A percentile compares a stretch with the other conserved stretches of the same genome.
phyloP scores from a whole-genome alignment of 2,888 invertebrate genomes.

The Cerceris rybyensis region DNA sequence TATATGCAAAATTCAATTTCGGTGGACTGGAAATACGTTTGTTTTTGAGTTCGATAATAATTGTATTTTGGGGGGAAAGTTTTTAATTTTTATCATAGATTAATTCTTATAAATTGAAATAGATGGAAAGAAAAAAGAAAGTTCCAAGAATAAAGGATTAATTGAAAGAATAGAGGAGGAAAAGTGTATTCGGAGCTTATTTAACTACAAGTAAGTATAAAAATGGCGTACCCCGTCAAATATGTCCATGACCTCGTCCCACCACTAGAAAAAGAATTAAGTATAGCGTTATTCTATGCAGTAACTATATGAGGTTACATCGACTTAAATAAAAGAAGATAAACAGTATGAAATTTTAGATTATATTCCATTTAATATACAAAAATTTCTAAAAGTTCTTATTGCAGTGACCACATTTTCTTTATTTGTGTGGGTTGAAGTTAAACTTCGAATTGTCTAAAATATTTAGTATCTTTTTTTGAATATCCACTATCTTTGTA shows the following conservation, averaged over 20 bases:
- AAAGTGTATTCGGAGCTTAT: conserved; percentile 35
- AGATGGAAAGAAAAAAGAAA: conserved; percentile 13
- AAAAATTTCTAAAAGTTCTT: neutral
- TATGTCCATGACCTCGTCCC: conserved; percentile 98
- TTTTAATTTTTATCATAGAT: too few species aligned
- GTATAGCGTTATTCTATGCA: conserved; percentile 78
- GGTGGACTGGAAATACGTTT: too few species aligned
- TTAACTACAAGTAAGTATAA: conserved; percentile 59
- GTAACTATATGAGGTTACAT: conserved; percentile 44
- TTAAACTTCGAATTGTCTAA: neutral
- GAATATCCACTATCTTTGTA: too few species aligned
- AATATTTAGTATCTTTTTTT: neutral
- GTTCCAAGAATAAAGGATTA: neutral
- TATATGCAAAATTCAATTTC: too few species aligned
- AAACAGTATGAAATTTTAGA: too few species aligned
- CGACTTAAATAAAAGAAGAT: too few species aligned
- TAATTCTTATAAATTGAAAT: conserved; percentile 1
- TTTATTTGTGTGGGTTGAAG: neutral
- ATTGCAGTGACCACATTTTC: neutral
- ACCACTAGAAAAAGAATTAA: conserved; percentile 93
- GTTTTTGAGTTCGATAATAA: too few species aligned
- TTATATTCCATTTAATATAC: neutral
- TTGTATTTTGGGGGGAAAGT: too few species aligned
- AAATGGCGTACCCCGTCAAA: conserved; percentile 94
- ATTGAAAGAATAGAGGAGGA: conserved; percentile 12